A percentile compares a stretch with the other conserved stretches of the same genome.
Evolutionary conservation across 37 sponge, comb jelly and placozoan species (phyloP).

Genomic region (Spongia lamella): DNA sequence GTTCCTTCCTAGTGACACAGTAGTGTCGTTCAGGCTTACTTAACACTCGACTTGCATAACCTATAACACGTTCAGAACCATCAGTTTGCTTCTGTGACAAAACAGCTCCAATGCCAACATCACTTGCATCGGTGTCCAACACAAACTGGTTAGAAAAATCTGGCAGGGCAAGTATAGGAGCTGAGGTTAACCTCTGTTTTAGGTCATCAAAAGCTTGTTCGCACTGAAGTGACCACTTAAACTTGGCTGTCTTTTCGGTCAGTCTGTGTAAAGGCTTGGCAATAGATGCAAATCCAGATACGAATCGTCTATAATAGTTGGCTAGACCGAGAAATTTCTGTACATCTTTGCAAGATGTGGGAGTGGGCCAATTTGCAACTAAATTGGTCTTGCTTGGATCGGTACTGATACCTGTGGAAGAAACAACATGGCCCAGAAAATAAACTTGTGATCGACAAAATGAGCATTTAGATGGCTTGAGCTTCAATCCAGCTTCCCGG

Average conservation of each 20-base stretch:
- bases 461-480: constrained; percentile 7
- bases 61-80: too few relatives aligned
- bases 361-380: constrained; percentile 22
- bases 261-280: constrained; percentile 26
- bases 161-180: constrained; percentile 2
- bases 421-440: constrained; percentile 23
- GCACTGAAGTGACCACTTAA: background rate
- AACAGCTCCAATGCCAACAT: background rate
- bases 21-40: too few relatives aligned
- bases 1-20: too few relatives aligned
- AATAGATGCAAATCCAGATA: constrained; percentile 14
- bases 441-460: constrained; percentile 6
- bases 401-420: background rate
- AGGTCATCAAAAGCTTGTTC: background rate
- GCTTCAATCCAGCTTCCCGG: constrained; percentile 13
- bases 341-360: constrained; percentile 10
- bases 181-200: background rate
- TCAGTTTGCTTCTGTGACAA: background rate
- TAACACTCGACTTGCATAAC: too few relatives aligned
- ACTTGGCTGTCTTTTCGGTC: constrained; percentile 22
- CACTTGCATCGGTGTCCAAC: constrained; percentile 11
- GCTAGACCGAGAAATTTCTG: constrained; percentile 20
- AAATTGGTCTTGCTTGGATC: background rate
- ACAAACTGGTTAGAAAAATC: background rate
- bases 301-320: constrained; percentile 40